Conservation (phyloP, 2,797 vertebrate species). For the Rhinophrynus dorsalis region DNA sequence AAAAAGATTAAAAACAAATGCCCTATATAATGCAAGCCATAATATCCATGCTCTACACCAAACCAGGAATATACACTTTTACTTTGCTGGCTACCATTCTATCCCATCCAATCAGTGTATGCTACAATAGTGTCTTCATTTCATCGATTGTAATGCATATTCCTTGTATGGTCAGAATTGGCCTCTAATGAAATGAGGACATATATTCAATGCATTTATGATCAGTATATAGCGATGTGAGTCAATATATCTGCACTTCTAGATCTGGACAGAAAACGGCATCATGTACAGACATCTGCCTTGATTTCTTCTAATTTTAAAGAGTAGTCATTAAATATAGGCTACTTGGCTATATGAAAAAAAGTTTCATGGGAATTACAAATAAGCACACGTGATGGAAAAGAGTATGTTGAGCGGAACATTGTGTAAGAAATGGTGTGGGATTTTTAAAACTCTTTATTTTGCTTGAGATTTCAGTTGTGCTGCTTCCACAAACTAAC, state of each 20-base stretch:
- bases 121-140: neutral
- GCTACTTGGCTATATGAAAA: constrained; percentile 10
- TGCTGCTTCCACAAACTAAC: too few species aligned
- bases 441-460: too few species aligned
- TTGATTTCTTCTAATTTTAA: constrained; percentile 29
- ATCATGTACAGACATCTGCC: constrained; percentile 25
- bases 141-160: neutral
- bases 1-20: too few species aligned
- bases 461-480: too few species aligned
- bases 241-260: constrained; percentile 42
- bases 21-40: too few species aligned
- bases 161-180: neutral
- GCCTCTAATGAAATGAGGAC: constrained; percentile 21
- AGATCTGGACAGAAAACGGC: constrained; percentile 22
- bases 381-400: constrained; percentile 12
- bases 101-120: constrained; percentile 1
- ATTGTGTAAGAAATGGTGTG: neutral
- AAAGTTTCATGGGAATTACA: constrained; percentile 15
- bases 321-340: constrained; percentile 28
- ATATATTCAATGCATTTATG: constrained; percentile 18
- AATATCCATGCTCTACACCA: too few species aligned
- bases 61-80: too few species aligned
- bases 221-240: constrained; percentile 29
- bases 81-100: too few species aligned
- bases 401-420: neutral